Evolutionary conservation across 2,113 vertebrate genomes (phyloP).

Genomic region (Conger conger): DNA sequence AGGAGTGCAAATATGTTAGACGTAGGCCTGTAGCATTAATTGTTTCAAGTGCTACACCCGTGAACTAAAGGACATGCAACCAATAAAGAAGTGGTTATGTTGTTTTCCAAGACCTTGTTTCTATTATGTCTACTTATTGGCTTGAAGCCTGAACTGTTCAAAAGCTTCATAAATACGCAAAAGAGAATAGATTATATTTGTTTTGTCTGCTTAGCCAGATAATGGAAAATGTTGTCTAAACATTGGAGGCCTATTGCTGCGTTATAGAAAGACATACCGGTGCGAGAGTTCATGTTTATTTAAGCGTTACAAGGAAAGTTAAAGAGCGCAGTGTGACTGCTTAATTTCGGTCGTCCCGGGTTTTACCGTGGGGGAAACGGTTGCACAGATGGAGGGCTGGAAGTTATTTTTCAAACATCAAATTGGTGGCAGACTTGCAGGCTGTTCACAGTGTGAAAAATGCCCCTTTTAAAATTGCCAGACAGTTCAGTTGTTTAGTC

Average conservation of each 20-base stretch:
- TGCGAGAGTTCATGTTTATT: neutral
- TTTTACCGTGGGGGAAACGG: neutral
- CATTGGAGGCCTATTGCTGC: neutral
- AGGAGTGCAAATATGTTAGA: neutral
- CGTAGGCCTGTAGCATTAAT: neutral
- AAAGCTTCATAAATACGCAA: neutral
- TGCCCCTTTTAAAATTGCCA: neutral
- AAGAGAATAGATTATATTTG: neutral
- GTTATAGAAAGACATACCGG: neutral
- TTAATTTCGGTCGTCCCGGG: neutral
- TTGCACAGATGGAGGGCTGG: conserved; percentile 2
- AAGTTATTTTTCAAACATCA: neutral
- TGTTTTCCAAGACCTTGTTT: neutral
- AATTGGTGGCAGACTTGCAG: neutral
- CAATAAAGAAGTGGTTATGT: neutral
- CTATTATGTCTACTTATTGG: neutral
- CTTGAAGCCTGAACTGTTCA: neutral
- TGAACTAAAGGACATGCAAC: neutral
- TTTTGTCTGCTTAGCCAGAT: neutral
- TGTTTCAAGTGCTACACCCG: neutral
- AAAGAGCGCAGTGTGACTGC: neutral
- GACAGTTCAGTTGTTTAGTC: neutral
- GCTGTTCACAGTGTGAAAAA: conserved; percentile 1
- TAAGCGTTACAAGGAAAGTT: neutral
- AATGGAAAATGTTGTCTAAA: neutral